Conservation (phyloP, 2,797 vertebrate species). For the Sylvia borin region DNA sequence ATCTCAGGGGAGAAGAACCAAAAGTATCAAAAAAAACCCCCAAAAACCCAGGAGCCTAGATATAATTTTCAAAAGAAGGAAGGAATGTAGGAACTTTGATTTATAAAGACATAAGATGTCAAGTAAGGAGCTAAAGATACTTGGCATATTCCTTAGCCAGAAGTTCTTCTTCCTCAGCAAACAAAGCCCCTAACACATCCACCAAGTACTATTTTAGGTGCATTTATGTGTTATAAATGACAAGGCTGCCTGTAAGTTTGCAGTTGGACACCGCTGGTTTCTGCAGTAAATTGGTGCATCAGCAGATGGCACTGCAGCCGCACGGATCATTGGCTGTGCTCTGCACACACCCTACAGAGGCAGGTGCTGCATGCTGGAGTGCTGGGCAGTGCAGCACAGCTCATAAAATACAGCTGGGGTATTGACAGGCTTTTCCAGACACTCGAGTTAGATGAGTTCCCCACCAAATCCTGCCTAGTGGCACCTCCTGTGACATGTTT, state of each 20-base stretch:
- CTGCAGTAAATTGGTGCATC: background rate
- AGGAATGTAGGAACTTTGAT: background rate
- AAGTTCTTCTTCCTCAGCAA: background rate
- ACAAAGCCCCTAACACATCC: background rate
- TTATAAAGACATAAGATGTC: background rate
- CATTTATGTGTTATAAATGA: background rate
- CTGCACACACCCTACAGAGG: background rate
- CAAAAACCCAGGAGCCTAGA: background rate
- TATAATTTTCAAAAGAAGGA: background rate
- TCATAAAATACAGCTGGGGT: background rate
- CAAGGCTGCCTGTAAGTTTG: background rate
- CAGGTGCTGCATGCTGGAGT: background rate
- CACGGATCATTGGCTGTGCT: background rate
- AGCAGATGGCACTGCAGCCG: slow-evolving; percentile 64
- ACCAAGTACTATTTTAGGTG: background rate
- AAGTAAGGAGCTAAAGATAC: background rate
- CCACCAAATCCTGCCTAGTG: background rate
- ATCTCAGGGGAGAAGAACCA: background rate
- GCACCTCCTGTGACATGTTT: background rate
- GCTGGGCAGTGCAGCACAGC: background rate
- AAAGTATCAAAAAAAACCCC: background rate
- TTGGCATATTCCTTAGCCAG: background rate
- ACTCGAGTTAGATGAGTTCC: background rate
- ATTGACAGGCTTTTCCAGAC: background rate
- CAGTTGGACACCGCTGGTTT: background rate